Evolutionary conservation across 2,888 invertebrate species (phyloP).

Genomic region (Galeopsomyia nigrocyanea): DNA sequence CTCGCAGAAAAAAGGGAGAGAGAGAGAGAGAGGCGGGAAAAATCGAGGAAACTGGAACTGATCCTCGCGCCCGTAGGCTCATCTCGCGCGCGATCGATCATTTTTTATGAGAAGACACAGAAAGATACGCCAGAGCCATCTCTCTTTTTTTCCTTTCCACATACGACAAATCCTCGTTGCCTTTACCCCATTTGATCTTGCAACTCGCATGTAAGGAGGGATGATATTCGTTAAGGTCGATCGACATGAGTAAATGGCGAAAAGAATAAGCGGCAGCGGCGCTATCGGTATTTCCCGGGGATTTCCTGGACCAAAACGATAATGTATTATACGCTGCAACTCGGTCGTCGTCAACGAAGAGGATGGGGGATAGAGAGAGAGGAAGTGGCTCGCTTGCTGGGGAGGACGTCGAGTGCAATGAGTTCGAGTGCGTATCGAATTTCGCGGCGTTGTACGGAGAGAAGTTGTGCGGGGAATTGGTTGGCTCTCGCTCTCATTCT

Average conservation of each 20-base stretch:
- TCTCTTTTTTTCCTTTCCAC: conserved; percentile 25
- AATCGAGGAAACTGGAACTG: conserved; percentile 14
- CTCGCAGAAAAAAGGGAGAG: background rate
- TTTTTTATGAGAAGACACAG: conserved; percentile 31
- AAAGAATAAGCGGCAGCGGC: too few species aligned
- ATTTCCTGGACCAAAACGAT: too few species aligned
- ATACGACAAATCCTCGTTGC: conserved; percentile 38
- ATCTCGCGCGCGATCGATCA: conserved; percentile 34
- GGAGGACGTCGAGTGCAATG: too few species aligned
- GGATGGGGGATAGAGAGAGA: background rate
- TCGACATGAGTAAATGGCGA: background rate
- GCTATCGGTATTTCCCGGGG: too few species aligned
- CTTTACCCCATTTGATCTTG: conserved; percentile 24
- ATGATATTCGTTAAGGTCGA: conserved; percentile 20
- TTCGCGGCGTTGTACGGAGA: too few species aligned
- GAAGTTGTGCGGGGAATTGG: too few species aligned
- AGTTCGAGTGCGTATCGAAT: too few species aligned
- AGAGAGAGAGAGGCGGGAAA: background rate
- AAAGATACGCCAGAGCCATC: conserved; percentile 7
- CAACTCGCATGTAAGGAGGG: background rate
- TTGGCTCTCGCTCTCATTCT: too few species aligned
- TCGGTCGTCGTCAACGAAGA: background rate
- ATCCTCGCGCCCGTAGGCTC: conserved; percentile 31
- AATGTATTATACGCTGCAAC: background rate
- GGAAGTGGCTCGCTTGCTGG: too few species aligned